Percentiles rank a stretch among this genome's conserved stretches.
These are phyloP conservation scores for Microtus obscurus DNA, from an alignment of 2,797 vertebrate genomes.

Conservation along the genomic window DNA sequence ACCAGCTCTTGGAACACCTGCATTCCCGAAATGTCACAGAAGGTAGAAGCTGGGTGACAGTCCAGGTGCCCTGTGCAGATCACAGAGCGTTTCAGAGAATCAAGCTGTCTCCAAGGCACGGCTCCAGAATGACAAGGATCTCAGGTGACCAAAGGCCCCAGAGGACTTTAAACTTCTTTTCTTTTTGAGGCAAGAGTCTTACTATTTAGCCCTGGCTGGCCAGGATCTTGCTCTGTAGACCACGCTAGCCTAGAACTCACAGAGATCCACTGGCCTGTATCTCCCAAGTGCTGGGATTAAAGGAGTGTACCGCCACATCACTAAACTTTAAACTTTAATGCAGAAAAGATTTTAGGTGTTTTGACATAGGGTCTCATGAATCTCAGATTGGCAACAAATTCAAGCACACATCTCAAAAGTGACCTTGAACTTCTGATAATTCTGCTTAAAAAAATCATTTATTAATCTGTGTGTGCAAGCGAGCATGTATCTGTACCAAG, in stretches of 20 bases:
- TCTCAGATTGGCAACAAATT: neutral
- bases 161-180: neutral
- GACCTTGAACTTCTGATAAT: neutral
- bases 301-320: neutral
- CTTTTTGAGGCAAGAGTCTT: neutral
- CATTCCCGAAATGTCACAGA: conserved; percentile 36
- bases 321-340: neutral
- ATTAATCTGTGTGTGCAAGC: neutral
- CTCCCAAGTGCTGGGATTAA: neutral
- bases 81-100: neutral
- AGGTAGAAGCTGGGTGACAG: neutral
- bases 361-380: neutral
- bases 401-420: neutral
- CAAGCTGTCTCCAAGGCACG: neutral
- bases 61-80: neutral
- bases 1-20: conserved; percentile 4
- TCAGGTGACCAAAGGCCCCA: neutral
- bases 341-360: neutral
- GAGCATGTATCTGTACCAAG: neutral
- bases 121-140: neutral
- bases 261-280: neutral
- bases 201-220: neutral
- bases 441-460: neutral
- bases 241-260: neutral
- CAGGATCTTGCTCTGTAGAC: neutral